Percentiles rank a stretch among this genome's conserved stretches.
Evolutionary conservation across 2,113 vertebrate genomes (phyloP).

Genomic region (Pluvialis apricaria): DNA sequence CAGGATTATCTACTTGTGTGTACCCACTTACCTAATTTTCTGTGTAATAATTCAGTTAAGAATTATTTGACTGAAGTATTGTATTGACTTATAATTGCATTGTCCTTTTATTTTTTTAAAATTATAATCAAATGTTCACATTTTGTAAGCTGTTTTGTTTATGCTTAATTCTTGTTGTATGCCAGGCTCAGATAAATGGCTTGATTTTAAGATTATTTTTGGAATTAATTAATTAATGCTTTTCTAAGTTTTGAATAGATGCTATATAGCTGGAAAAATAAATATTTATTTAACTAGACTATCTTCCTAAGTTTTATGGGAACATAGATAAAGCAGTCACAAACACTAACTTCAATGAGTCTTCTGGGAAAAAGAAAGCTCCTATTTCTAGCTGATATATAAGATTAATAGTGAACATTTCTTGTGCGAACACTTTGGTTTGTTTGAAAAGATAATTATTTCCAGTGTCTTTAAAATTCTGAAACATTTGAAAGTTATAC

Average conservation of each 20-base stretch:
- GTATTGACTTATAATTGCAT: neutral
- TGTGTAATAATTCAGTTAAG: neutral
- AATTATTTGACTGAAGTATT: neutral
- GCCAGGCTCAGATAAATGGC: neutral
- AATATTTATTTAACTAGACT: neutral
- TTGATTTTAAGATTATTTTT: neutral
- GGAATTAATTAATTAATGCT: neutral
- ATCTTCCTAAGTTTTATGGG: neutral
- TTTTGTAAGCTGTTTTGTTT: neutral
- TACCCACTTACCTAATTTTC: neutral
- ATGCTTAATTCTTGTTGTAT: neutral
- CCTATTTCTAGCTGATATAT: neutral
- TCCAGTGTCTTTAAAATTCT: neutral
- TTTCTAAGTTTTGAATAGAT: neutral
- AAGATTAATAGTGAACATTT: neutral
- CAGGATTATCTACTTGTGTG: neutral
- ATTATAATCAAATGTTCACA: fast-evolving
- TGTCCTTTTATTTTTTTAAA: neutral
- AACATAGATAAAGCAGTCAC: neutral
- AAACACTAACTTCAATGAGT: neutral
- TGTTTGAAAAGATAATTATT: neutral
- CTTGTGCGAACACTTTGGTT: neutral
- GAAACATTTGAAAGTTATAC: neutral
- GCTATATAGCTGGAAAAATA: neutral
- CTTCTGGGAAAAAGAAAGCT: neutral